These are phyloP conservation scores for Denticeps clupeoides DNA, from an alignment of 2,797 vertebrate species.

Conservation along the genomic window DNA sequence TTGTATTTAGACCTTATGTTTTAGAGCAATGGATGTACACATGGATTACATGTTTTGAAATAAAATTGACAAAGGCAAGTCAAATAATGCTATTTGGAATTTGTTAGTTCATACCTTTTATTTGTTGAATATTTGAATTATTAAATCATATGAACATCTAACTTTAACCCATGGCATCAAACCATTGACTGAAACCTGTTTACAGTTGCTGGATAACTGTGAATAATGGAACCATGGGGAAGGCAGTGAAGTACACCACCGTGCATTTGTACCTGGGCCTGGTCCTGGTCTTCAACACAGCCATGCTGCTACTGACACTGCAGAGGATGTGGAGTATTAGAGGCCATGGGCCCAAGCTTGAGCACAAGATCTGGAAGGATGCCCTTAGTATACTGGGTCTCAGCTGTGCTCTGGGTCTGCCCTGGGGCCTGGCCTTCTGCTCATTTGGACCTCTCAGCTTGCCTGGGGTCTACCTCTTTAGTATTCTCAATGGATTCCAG, in stretches of 20 bases:
- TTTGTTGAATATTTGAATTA: no score
- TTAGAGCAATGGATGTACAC: no score
- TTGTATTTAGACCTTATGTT: no score
- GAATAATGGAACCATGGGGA: no score
- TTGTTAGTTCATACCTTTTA: no score
- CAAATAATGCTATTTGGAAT: no score
- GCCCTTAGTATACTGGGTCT: constrained; percentile 58
- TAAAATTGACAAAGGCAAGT: no score
- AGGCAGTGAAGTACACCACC: constrained; percentile 45
- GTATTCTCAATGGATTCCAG: constrained; percentile 64
- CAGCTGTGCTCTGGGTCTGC: constrained; percentile 62
- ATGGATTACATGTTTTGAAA: no score
- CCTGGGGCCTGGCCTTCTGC: constrained; percentile 56
- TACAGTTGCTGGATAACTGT: constrained; percentile 55
- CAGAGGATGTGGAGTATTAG: constrained; percentile 51
- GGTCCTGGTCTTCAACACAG: constrained; percentile 68
- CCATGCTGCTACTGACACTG: constrained; percentile 68
- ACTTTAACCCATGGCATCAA: no score
- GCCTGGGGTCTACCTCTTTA: constrained; percentile 64
- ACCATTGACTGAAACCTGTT: no score
- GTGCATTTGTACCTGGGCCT: constrained; percentile 66
- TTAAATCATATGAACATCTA: no score
- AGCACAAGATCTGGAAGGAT: constrained; percentile 55
- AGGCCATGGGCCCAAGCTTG: constrained; percentile 7
- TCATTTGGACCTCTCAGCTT: constrained; percentile 40